Evolutionary conservation across 2,888 invertebrate genomes (phyloP).

Genomic region (Scelioninae gen. 1): DNA sequence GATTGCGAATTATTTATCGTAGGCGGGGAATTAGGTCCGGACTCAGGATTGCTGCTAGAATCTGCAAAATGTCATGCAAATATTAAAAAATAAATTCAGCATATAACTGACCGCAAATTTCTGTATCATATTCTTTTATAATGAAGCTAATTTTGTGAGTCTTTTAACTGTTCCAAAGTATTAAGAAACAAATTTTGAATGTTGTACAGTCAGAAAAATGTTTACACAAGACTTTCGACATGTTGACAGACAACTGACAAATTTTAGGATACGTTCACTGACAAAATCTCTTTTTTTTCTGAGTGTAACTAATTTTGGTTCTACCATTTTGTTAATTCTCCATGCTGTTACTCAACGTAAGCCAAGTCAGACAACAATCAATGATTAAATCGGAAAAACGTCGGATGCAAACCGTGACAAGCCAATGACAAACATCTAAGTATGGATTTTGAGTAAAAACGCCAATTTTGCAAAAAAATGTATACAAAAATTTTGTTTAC

Average conservation of each 20-base stretch:
- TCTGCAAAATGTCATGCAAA: conserved; percentile 81
- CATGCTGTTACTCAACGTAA: conserved; percentile 83
- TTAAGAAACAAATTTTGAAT: conserved; percentile 1
- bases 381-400: conserved; percentile 77
- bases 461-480: neutral
- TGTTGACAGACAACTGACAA: neutral
- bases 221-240: neutral
- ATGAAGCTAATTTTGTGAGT: neutral
- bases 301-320: conserved; percentile 22
- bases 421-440: conserved; percentile 70
- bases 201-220: neutral
- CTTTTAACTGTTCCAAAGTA: neutral
- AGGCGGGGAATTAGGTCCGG: conserved; percentile 91
- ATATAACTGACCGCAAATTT: neutral
- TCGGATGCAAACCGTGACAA: conserved; percentile 78
- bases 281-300: conserved; percentile 6
- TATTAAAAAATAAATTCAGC: conserved; percentile 16
- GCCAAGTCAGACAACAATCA: conserved; percentile 81
- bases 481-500: neutral
- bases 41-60: conserved; percentile 89
- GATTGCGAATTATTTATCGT: conserved; percentile 86
- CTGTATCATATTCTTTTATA: neutral
- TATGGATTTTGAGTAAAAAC: conserved; percentile 41
- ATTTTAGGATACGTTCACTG: neutral
- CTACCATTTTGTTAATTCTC: conserved; percentile 72